Conservation (phyloP, 2,797 vertebrate genomes). For the Rhinatrema bivittatum region DNA sequence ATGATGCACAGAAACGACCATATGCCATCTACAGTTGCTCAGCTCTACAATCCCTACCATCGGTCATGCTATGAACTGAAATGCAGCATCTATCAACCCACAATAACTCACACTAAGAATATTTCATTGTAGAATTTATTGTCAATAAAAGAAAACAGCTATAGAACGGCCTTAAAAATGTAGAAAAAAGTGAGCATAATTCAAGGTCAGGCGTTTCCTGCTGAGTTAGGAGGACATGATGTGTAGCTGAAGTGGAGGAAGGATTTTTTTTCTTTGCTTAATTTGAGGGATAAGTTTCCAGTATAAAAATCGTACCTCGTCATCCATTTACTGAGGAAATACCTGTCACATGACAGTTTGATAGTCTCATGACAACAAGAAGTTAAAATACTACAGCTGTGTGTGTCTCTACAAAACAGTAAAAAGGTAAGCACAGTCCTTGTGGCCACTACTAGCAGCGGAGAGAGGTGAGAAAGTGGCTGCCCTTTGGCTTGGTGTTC, state of each 20-base stretch:
- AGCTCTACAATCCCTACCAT: too few species aligned
- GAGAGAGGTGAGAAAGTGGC: not conserved
- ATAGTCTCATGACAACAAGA: too few species aligned
- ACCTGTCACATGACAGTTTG: too few species aligned
- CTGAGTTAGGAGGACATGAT: conserved; percentile 29
- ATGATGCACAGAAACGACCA: too few species aligned
- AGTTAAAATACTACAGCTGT: too few species aligned
- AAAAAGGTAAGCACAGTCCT: not conserved
- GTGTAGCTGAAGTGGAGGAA: conserved; percentile 15
- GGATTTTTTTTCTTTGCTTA: conserved; percentile 24
- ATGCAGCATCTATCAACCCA: not conserved
- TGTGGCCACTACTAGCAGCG: not conserved
- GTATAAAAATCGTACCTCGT: conserved; percentile 53
- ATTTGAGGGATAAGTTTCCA: conserved; percentile 21
- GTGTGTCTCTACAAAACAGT: too few species aligned
- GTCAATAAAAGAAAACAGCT: conserved; percentile 61
- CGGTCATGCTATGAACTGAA: too few species aligned
- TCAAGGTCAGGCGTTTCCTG: conserved; percentile 31
- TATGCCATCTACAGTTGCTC: too few species aligned
- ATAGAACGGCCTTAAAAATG: conserved; percentile 70
- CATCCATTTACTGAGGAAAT: conserved; percentile 12
- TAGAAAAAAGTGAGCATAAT: conserved; percentile 71
- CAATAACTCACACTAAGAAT: conserved; percentile 30
- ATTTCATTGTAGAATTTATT: conserved; percentile 59
- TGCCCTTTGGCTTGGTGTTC: too few species aligned